Base-by-base conservation (phyloP, 92 coral and sea anemone species). In the Parazoanthus darwini region DNA sequence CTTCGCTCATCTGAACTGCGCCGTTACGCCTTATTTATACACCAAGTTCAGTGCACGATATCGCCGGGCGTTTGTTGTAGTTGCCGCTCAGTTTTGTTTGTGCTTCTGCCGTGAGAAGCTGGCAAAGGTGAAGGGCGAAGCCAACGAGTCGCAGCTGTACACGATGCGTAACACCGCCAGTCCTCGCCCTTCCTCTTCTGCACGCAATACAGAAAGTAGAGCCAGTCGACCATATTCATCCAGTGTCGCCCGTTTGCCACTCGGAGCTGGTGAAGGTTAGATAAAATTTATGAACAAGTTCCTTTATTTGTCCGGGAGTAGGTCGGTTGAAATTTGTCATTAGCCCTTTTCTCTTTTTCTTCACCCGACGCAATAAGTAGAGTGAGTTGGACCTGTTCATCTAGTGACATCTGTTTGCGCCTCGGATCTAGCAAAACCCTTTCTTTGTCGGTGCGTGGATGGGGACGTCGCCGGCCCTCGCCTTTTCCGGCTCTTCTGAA, bases 21-120 rank as follows among this genome's bases (percentile, higher is more conserved):
- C 96, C 6, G 39, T 92, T 5, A 90, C 89, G n/a, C 96, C 96
- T 8, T 92, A 90, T 25, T 50, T 93, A 0, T 92, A 90, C 39
- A 86, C 89, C 39, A 89, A 82, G n/a, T 88, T 94, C 44, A 85
- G 96, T 29, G 93, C 87, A 43, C 91, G 91, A 26, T 94, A 94
- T 42, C 89, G 90, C 9, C 73, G 85, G 48, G 93, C 79, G 2
- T 84, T 84, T 4, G 10, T 74, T 4, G 44, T 66, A 22, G 26
- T 84, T 22, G 66, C 71, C 37, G 79, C 79, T 6, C 65, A 79
- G 18, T 15, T 71, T 70, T 50, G 77, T 26, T 48, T 48, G 20
- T 84, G 87, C 26, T 71, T 26, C 39, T 84, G 77, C 66, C 26
- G 22, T 10, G 42, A 48, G 29, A 71, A 71, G 63, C 63, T 84